Evolutionary conservation across 1,140 invertebrate genomes (phyloP), one percentile per base, ranked within the genome.

Genomic region (Diorhabda elongata): DNA sequence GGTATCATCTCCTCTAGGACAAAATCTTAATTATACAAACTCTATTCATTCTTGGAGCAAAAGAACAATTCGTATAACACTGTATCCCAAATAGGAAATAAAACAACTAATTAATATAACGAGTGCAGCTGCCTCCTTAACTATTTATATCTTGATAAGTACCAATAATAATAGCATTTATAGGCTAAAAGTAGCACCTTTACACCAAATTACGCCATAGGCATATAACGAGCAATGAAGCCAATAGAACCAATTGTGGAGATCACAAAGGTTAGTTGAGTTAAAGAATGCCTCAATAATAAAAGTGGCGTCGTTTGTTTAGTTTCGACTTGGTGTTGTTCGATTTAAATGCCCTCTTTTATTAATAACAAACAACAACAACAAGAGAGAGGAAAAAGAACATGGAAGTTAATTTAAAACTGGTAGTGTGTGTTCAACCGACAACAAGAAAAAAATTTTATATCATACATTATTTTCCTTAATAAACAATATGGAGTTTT

Each of bases 181-280:
- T 61, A 4, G 42, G 26, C 59, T 43, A 61, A 61, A 61, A 61
- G 59, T 41, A 61, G 59, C 59, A 61, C 59, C 59, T 61, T 61
- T 61, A 41, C 26, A 61, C 26, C n/a, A 42, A 61, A 61, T 61
- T 61, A 61, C 59, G 59, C 59, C 59, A 61, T 61, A 52, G 47
- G 47, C 47, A 52, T 52, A 52, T n/a, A 41, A 42, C 59, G 9
- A 61, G 59, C 59, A 61, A 61, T 61, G 59, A 61, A 42, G 26
- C 42, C 42, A 61, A 61, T 61, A 61, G 42, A 61, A 61, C 11
- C 59, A 61, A 61, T 61, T 61, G 59, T 42, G 42, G 59, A 61
- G 59, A 61, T 61, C 59, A 61, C 26, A 61, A 43, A 61, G 59
- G 59, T 61, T 61, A 61, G 59, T 61, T 7, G 59, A 61, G 59